These are phyloP conservation scores for Norana najaformis DNA, from an alignment of 2,888 invertebrate species.

Conservation along the genomic window DNA sequence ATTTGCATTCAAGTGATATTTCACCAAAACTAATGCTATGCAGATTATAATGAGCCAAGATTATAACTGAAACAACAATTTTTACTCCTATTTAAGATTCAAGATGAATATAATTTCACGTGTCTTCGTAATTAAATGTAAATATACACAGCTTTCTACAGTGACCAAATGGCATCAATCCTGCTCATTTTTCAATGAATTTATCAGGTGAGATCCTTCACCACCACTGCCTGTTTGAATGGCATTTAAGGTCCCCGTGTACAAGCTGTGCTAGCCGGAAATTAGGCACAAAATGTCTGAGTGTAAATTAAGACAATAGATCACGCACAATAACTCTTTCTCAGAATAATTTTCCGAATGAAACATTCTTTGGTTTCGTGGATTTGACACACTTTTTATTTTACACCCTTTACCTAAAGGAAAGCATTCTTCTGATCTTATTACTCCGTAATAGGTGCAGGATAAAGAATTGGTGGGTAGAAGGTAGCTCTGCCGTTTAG, in stretches of 20 bases:
- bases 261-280: too few species aligned
- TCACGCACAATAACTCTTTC: background rate
- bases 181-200: too few species aligned
- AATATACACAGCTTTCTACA: too few species aligned
- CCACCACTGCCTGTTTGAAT: too few species aligned
- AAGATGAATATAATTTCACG: background rate
- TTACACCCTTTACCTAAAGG: background rate
- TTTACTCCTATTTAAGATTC: background rate
- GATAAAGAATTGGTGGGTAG: background rate
- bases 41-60: too few species aligned
- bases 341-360: too few species aligned
- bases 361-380: background rate
- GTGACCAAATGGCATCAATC: too few species aligned
- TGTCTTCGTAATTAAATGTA: too few species aligned
- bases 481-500: background rate
- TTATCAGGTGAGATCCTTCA: too few species aligned
- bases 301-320: background rate
- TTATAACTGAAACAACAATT: background rate
- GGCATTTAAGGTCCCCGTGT: too few species aligned
- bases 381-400: background rate
- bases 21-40: background rate
- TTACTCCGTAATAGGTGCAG: background rate
- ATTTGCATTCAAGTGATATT: background rate
- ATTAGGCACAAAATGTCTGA: background rate
- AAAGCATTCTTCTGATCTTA: background rate